Base-by-base conservation (phyloP, 1,140 invertebrate species). In the Zelostemma sp. region DNA sequence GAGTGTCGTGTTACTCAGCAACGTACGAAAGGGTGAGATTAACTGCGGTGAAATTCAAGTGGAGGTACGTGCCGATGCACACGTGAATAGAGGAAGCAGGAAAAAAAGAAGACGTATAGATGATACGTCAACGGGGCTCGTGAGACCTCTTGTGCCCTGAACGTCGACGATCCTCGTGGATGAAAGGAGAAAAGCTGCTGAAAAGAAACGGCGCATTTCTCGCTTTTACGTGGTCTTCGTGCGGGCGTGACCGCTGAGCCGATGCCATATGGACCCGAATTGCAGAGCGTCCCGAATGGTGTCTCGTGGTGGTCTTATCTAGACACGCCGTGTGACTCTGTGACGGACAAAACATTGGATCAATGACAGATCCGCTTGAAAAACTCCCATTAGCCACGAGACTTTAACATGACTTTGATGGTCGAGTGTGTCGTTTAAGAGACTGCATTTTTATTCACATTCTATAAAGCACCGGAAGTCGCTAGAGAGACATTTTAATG, bases 221-320 rank as follows among this genome's bases (percentile, higher is more conserved):
- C 19, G 12, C 33, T 58, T 41, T 11, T 6, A 28, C 12, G 45
- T 17, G 47, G 54, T 43, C 9, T 9, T 19, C 11, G 40, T 15
- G 47, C 60, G 61, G 68, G 68, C 51, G 68, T 65, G 56, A 70
- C 61, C 57, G 46, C 49, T 59, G 14, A 18, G 47, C 46, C 14
- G 14, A 46, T 60, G 21, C 50, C 68, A 62, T 65, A 70, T 63
- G 62, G 53, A 65, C 54, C 49, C 54, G 58, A 65, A 70, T 58
- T 57, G 65, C 57, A 51, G 60, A 31, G 14, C n/a, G n/a, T 14
- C 15, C 41, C 18, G 14, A 43, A 17, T 46, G 45, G 58, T 56
- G 50, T 45, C 49, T 60, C 43, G 40, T 57, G 56, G 40, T 33
- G 57, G 14, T n/a, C 11, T 38, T n/a, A 11, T 38, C 9, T n/a